Base-by-base conservation (phyloP, 1,140 invertebrate species). In the Drosophila miranda region DNA sequence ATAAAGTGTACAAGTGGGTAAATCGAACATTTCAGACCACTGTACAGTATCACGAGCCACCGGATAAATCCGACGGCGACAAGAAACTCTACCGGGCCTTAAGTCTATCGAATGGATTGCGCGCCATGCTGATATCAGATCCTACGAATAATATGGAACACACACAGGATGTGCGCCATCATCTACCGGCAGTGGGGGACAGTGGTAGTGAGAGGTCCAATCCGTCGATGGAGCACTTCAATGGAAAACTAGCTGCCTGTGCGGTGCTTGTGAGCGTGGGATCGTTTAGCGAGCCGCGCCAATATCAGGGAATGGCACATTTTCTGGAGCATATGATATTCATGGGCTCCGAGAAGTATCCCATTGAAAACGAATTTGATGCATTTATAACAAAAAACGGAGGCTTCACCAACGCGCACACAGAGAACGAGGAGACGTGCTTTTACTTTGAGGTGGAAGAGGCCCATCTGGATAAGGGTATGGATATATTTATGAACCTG, bases 251-350 rank as follows among this genome's bases (percentile, higher is more conserved):
- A 93, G 95, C 95, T 21, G 95, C 95, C 5, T 95, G 95, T 84
- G 94, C 93, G 9, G 91, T 96, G 6, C 93, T 93, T 42, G 93
- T 96, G 6, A 93, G 93, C 34, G 95, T 95, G 26, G 95, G 95
- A 41, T 93, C 93, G 58, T 94, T 94, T 55, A 93, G 93, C 53
- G 93, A 94, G 75, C 96, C 96, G 0, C 83, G 91, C 42, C 92
- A 96, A 64, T 94, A 97, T 48, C 96, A 95, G 72, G 98, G 98
- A 0, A 88, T 99, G 71, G 97, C 98, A 3, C 98, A 99, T 91
- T 98, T 99, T 45, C 93, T 98, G 56, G 98, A 99, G 90, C 98
- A 99, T 87, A 98, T 99, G 97, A 94, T 99, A 7, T 98, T 98
- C 86, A 96, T 98, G 94, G 97, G 97, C 19, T 97, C 96, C 52